Base-by-base conservation (phyloP, 30 jellyfish, hydroid and myxozoan species). In the Aurelia coerulea region DNA sequence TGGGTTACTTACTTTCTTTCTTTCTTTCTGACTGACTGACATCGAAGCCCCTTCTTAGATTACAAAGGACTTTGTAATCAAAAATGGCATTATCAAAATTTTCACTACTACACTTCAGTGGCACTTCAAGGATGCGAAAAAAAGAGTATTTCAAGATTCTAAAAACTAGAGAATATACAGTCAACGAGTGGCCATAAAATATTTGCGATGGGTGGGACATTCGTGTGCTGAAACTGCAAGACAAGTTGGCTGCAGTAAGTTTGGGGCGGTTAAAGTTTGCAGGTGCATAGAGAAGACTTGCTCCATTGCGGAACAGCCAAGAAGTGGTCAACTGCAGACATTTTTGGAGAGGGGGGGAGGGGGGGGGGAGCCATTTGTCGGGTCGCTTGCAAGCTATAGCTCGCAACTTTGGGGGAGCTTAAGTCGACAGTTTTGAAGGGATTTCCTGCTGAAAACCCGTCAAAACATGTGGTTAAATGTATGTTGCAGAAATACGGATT, bases 211-310 rank as follows among this genome's bases (percentile, higher is more conserved):
- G 8, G 68, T 8, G 68, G 68, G 68, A 9, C 68, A 59, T 59
- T 59, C 68, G 5, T 59, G 5, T 59, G 68, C 68, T 15, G 68
- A 59, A 59, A 59, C 8, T 59, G 68, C 29, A 16, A 59, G 68
- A 59, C 68, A 19, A 59, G 68, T 59, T 59, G 68, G 68, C 68
- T 59, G 68, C 68, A 59, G 68, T 9, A 59, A 59, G 68, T 59
- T 8, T 59, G 68, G 68, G 10, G 68, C 68, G 8, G 5, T 59
- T 59, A 59, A 59, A 8, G 31, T 59, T 59, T 16, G 5, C 68
- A 59, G 8, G 10, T 2, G 31, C 68, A 59, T 59, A 2, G 68
- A 2, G 31, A 59, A 59, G 31, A 59, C 68, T 2, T 3, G 68
- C 68, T 59, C 68, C 6, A 59, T 59, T 59, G 19, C 4, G 31